Base-by-base conservation (phyloP, 2,797 vertebrate genomes). In the Propithecus deckenii region DNA sequence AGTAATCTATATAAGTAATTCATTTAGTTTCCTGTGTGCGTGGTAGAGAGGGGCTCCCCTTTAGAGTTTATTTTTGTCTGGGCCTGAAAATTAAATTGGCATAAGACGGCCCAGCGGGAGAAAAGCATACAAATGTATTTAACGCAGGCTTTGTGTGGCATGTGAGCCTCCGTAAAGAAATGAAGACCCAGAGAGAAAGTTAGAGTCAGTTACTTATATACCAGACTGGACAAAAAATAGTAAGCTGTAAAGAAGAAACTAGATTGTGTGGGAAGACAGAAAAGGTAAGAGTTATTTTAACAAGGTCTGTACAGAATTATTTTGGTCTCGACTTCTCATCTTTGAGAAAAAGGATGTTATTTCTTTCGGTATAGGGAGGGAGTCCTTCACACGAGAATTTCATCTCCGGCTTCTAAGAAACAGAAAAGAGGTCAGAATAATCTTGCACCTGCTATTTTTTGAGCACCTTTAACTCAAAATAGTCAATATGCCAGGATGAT, bases 91-190 rank as follows among this genome's bases (percentile, higher is more conserved):
- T 48, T 57, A 59, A 75, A 50, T 20, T 38, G 30, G 12, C 32
- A 50, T 0, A 8, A 0, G 7, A 25, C 9, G 7, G 15, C 17
- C 50, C 13, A 23, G 0, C n/a, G 46, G 52, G 55, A 50, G 13
- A 30, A 48, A 78, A 71, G 17, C 18, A 52, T 1, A 13, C 7
- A 11, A 2, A 35, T 59, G 35, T 52, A 18, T 76, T 10, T n/a
- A n/a, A 22, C 5, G 10, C 10, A 2, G 2, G 32, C 17, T 65
- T 14, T 32, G 14, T 4, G 0, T 1, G 30, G 23, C 13, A 8
- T 18, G 18, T 1, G 20, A 41, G 25, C 32, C 23, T 28, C 75
- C 17, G 4, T 17, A 28, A 18, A 28, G 71, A 48, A 48, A 28
- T 2, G n/a, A 32, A 52, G 35, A 8, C 32, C 41, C 20, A 25